phyloP scores from a whole-genome alignment of 2,113 vertebrate genomes.

The Callipepla squamata region DNA sequence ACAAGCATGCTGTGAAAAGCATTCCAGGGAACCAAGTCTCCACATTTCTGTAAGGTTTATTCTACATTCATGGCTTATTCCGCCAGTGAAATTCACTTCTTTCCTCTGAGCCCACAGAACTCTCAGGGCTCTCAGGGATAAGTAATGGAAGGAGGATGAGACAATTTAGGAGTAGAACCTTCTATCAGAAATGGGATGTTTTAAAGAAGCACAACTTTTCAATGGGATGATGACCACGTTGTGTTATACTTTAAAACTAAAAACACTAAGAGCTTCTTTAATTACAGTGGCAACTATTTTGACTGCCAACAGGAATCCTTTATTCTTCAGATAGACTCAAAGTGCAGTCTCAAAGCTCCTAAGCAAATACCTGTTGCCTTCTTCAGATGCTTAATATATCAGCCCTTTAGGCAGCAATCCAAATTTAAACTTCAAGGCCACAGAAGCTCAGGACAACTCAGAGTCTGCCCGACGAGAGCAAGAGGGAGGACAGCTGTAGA shows the following conservation, averaged over 20 bases:
- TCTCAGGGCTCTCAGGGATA: not conserved
- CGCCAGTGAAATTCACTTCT: not conserved
- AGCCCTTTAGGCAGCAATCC: not conserved
- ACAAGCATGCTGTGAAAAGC: not conserved
- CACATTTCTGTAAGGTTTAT: not conserved
- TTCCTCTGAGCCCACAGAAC: not conserved
- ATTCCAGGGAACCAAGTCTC: not conserved
- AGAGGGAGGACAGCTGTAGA: not conserved
- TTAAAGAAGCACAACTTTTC: not conserved
- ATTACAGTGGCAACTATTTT: not conserved
- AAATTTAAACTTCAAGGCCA: slow-evolving; percentile 33
- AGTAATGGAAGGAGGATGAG: not conserved
- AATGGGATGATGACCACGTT: not conserved
- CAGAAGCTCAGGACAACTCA: not conserved
- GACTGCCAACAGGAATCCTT: not conserved
- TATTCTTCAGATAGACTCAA: not conserved
- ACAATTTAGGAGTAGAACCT: not conserved
- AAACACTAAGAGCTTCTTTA: not conserved
- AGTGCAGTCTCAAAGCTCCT: not conserved
- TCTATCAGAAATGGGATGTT: not conserved
- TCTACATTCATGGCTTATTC: not conserved
- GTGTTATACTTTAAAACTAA: not conserved
- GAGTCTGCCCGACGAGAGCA: not conserved
- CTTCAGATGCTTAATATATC: slow-evolving; percentile 13
- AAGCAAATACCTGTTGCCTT: not conserved